Base-by-base conservation (phyloP, 2,888 invertebrate species). In the Syritta pipiens region DNA sequence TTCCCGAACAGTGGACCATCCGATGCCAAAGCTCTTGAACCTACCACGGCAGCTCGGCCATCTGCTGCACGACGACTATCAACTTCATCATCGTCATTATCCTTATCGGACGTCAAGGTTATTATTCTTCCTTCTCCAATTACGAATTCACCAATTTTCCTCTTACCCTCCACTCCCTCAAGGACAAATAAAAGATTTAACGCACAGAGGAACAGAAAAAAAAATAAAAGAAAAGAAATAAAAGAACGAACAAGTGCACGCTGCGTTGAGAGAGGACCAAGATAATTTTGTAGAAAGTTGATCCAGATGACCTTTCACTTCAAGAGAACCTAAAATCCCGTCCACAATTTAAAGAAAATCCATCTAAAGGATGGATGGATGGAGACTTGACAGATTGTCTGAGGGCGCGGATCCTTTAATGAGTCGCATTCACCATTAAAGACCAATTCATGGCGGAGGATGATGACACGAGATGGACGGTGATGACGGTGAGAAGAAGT, bases 351-450 rank as follows among this genome's bases (percentile, higher is more conserved):
- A n/a, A n/a, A 7, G 10, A 49, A 40, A 30, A 49, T 14, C 30
- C 19, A 51, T 19, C 10, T 37, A 37, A 37, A 20, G 12, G 37
- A 30, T 32, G n/a, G 7, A 51, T 24, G n/a, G 22, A 53, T 37
- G 35, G 14, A 53, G 26, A 48, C 57, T 37, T 44, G 55, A 40
- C 68, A 63, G 53, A 65, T 71, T 71, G 57, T 59, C 51, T 51
- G 57, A 42, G 7, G 48, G 67, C 62, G 46, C n/a, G n/a, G 65
- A 77, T 79, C 60, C 79, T 72, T 74, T 68, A 74, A 79, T 57
- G 79, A 79, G 67, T 62, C 67, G 49, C 72, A 79, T 79, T 79
- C 79, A 68, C 67, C 79, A 79, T 79, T 79, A 68, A 79, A 79
- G 60, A 68, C 79, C 79, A 74, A 79, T 79, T 79, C 79, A 79